phyloP scores from a whole-genome alignment of 2,888 invertebrate genomes.

The Holacanthella duospinosa region DNA sequence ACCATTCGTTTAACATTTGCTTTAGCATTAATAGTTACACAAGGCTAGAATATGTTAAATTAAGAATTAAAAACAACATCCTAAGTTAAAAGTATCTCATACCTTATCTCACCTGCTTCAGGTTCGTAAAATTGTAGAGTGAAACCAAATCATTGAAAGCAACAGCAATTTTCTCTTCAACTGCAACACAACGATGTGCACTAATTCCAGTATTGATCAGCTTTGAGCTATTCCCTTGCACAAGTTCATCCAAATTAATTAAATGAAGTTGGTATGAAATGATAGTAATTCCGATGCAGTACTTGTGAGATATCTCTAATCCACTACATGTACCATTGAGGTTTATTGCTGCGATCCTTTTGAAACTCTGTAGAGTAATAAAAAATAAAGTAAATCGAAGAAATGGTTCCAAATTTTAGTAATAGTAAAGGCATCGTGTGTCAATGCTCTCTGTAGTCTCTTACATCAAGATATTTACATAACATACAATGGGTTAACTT shows the following conservation, averaged over 20 bases:
- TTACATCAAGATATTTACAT: no score
- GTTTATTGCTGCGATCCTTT: background rate
- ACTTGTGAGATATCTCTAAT: slow-evolving; percentile 4
- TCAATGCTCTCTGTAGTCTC: no score
- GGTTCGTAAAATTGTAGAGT: background rate
- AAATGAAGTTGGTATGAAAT: background rate
- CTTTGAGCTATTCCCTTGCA: background rate
- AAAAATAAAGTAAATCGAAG: no score
- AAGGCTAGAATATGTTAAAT: background rate
- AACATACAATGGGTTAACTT: no score
- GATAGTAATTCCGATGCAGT: background rate
- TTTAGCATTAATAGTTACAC: background rate
- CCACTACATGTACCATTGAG: background rate
- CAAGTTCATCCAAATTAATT: background rate
- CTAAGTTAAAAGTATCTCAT: background rate
- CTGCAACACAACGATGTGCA: background rate
- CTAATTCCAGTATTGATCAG: slow-evolving; percentile 3
- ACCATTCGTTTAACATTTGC: background rate
- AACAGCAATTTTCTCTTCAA: slow-evolving; percentile 3
- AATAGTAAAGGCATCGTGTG: no score
- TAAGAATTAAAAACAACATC: background rate
- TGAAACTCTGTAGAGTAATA: slow-evolving; percentile 4
- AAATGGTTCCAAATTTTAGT: no score
- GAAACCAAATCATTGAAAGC: background rate
- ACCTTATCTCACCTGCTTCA: background rate